A percentile compares a stretch with the other conserved stretches of the same genome.
phyloP scores from a whole-genome alignment of 2,113 vertebrate genomes.

The Ivindomyrus marchei region DNA sequence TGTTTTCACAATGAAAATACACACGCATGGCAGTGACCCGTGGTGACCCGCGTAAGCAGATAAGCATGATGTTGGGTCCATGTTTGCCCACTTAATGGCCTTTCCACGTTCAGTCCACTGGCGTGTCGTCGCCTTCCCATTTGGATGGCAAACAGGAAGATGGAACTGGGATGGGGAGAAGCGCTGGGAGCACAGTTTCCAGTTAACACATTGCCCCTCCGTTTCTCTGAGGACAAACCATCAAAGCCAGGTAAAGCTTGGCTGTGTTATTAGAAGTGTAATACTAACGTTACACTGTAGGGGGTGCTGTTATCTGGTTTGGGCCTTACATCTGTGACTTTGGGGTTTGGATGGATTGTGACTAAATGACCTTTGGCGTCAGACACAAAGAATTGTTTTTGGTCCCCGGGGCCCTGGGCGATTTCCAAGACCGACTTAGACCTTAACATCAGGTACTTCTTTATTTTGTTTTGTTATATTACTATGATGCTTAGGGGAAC shows the following conservation, averaged over 20 bases:
- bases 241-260: background rate
- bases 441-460: background rate
- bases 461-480: background rate
- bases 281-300: background rate
- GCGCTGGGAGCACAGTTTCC: background rate
- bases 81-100: constrained; percentile 58
- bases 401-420: background rate
- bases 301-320: background rate
- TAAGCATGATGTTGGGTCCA: constrained; percentile 38
- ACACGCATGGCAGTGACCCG: constrained; percentile 54
- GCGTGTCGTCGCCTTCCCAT: constrained; percentile 58
- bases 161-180: background rate
- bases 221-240: background rate
- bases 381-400: background rate
- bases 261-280: too few relatives aligned
- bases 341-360: background rate
- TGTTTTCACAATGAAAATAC: constrained; percentile 6
- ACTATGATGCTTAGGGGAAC: background rate
- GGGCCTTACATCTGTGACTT: background rate
- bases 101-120: constrained; percentile 54
- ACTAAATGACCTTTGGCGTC: background rate
- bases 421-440: background rate
- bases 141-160: constrained; percentile 49
- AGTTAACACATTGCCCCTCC: background rate
- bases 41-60: constrained; percentile 53